These are phyloP conservation scores for Lasioglossum malachurum DNA, from an alignment of 2,888 invertebrate species.

Conservation along the genomic window DNA sequence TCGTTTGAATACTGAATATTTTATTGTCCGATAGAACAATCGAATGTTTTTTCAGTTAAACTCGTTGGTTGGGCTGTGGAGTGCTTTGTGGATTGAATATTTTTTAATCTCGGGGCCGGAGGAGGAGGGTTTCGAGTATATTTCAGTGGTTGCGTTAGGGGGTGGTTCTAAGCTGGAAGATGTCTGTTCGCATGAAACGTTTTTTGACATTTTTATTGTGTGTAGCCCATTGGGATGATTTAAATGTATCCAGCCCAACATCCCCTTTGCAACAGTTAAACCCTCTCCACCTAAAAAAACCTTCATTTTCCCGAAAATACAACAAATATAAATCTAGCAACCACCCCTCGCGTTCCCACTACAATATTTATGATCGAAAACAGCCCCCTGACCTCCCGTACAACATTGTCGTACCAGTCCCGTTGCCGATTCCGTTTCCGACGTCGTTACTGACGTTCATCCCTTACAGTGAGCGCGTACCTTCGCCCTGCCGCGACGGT, in stretches of 20 bases:
- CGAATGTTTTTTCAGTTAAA: background rate
- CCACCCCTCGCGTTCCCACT: background rate
- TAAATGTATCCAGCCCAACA: too few relatives aligned
- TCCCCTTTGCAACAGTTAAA: background rate
- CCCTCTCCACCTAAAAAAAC: background rate
- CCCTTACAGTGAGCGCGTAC: slow-evolving; percentile 32
- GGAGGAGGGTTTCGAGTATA: background rate
- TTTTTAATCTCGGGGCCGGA: background rate
- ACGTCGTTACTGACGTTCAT: slow-evolving; percentile 7
- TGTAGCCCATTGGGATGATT: background rate
- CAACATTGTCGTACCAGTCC: background rate
- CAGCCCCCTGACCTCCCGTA: background rate
- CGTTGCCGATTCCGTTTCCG: slow-evolving; percentile 12
- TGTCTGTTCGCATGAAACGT: background rate
- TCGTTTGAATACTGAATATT: slow-evolving; percentile 1
- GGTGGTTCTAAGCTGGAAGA: background rate
- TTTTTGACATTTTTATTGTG: background rate
- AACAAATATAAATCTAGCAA: background rate
- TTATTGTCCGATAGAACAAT: background rate
- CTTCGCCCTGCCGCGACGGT: slow-evolving; percentile 22
- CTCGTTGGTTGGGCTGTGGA: background rate
- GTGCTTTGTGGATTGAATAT: background rate
- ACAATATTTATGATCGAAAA: background rate
- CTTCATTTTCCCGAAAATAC: background rate
- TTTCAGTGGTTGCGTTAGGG: background rate